These are phyloP conservation scores for Gambusia holbrooki DNA, from an alignment of 2,113 vertebrate species.

Conservation along the genomic window DNA sequence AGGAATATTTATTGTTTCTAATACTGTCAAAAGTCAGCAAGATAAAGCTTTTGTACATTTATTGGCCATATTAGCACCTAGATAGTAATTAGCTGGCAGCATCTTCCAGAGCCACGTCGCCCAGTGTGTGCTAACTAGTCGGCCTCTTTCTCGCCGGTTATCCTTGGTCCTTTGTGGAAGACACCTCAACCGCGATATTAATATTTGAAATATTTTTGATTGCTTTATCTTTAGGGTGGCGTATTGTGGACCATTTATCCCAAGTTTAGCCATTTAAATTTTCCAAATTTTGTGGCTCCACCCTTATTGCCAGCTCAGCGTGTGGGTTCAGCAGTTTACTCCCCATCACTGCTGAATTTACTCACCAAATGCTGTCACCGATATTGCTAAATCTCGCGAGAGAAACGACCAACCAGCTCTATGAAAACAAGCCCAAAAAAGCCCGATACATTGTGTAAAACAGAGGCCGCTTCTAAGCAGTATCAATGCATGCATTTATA, in stretches of 20 bases:
- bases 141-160: constrained; percentile 18
- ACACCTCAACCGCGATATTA: too few relatives aligned
- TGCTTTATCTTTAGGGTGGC: not conserved
- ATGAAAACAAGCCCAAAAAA: too few relatives aligned
- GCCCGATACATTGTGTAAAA: too few relatives aligned
- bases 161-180: not conserved
- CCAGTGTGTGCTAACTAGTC: constrained; percentile 24
- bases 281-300: constrained; percentile 64
- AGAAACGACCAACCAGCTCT: too few relatives aligned
- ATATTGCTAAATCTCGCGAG: too few relatives aligned
- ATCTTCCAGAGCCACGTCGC: constrained; percentile 70
- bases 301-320: constrained; percentile 82
- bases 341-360: constrained; percentile 33
- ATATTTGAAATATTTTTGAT: rapidly evolving
- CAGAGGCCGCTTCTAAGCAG: too few relatives aligned
- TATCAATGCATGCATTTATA: too few relatives aligned
- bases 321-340: constrained; percentile 66
- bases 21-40: rapidly evolving
- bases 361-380: constrained; percentile 32
- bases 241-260: not conserved
- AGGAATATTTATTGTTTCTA: rapidly evolving
- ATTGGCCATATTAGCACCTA: not conserved
- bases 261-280: constrained; percentile 19
- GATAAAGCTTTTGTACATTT: not conserved
- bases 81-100: constrained; percentile 33